Percentiles rank a stretch among this genome's conserved stretches.
Evolutionary conservation across 2,113 vertebrate species (phyloP).

Genomic region (Alligator sinensis): DNA sequence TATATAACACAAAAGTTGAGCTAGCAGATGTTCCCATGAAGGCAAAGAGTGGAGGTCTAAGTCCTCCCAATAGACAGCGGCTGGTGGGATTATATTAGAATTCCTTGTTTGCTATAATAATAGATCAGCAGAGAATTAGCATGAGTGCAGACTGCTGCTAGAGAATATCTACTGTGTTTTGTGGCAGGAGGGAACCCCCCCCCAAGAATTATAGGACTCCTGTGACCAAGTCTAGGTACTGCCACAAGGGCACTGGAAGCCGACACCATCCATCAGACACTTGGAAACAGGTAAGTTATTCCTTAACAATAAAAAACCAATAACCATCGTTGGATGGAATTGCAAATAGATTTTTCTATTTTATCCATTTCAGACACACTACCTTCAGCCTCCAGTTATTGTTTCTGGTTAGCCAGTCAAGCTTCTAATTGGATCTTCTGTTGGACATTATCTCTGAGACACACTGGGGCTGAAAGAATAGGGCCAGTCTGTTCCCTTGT

Average conservation of each 20-base stretch:
- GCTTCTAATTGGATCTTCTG: slow-evolving; percentile 43
- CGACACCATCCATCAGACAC: background rate
- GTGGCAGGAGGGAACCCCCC: background rate
- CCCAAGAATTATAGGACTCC: slow-evolving; percentile 12
- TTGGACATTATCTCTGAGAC: slow-evolving; percentile 32
- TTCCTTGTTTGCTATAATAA: slow-evolving; percentile 26
- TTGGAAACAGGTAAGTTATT: slow-evolving; percentile 19
- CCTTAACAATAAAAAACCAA: slow-evolving; percentile 43
- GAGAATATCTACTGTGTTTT: slow-evolving; percentile 1
- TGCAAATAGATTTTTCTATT: slow-evolving; percentile 35
- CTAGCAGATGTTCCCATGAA: slow-evolving; percentile 29
- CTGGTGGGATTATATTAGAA: background rate
- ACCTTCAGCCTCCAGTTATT: slow-evolving; percentile 12
- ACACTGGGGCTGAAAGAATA: slow-evolving; percentile 10
- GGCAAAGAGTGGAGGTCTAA: background rate
- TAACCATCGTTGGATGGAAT: background rate
- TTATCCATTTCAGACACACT: slow-evolving; percentile 34
- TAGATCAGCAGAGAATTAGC: background rate
- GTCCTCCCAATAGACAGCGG: background rate
- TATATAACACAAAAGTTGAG: slow-evolving; percentile 24
- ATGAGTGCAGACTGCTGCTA: background rate
- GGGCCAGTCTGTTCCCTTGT: background rate
- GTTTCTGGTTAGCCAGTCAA: slow-evolving; percentile 48
- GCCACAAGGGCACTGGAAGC: background rate
- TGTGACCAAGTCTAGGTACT: slow-evolving; percentile 6